phyloP scores from a whole-genome alignment of 2,888 invertebrate genomes.

The Drosophila meridionalis region DNA sequence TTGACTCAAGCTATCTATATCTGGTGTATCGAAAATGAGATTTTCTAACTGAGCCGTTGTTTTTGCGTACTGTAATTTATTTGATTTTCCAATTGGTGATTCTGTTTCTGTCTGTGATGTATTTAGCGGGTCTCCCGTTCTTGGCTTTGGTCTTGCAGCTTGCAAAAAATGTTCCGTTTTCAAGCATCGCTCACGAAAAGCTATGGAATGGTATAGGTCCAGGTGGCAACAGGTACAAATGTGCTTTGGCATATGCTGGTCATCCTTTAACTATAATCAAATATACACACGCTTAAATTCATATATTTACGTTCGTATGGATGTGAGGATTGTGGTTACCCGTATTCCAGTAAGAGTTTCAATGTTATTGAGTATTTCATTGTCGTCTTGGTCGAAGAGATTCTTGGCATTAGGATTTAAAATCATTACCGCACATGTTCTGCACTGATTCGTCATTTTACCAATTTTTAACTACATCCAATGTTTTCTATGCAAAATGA shows the following conservation, averaged over 20 bases:
- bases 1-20: neutral
- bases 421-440: slow-evolving; percentile 45
- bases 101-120: neutral
- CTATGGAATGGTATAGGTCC: slow-evolving; percentile 42
- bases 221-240: slow-evolving; percentile 51
- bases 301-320: neutral
- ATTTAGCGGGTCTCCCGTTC: slow-evolving; percentile 5
- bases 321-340: slow-evolving; percentile 28
- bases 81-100: neutral
- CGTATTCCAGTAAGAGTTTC: slow-evolving; percentile 43
- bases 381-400: slow-evolving; percentile 37
- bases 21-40: neutral
- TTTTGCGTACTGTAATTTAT: neutral
- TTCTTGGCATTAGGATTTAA: slow-evolving; percentile 32
- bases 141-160: neutral
- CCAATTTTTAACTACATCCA: neutral
- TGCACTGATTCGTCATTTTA: slow-evolving; percentile 48
- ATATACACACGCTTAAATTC: slow-evolving; percentile 1
- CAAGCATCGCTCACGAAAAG: slow-evolving; percentile 44
- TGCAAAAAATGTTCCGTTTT: slow-evolving; percentile 29
- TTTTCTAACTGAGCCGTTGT: neutral
- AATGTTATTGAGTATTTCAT: slow-evolving; percentile 32
- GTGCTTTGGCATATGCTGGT: slow-evolving; percentile 33
- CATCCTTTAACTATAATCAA: slow-evolving; percentile 31
- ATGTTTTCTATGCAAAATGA: slow-evolving; percentile 1